Evolutionary conservation across 2,797 vertebrate genomes (phyloP).

Genomic region (Pseudochirops corinnae): DNA sequence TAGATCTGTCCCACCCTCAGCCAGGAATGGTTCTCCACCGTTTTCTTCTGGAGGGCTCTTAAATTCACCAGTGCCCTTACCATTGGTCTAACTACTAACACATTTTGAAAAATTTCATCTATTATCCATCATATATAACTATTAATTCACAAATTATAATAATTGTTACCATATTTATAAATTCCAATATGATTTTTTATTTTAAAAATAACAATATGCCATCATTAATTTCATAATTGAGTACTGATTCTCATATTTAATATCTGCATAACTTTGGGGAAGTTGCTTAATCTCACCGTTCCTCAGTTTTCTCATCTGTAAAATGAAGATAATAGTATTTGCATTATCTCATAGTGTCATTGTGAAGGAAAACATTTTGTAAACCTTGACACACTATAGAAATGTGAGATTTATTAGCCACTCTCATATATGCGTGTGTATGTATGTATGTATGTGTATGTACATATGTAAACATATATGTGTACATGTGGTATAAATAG

Average conservation of each 20-base stretch:
- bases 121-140: background rate
- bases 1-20: background rate
- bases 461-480: too few relatives aligned
- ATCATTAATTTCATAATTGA: background rate
- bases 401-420: background rate
- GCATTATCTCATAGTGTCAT: background rate
- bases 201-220: background rate
- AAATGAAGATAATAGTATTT: background rate
- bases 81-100: background rate
- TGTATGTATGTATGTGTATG: background rate
- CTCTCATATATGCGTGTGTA: background rate
- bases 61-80: background rate
- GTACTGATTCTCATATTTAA: background rate
- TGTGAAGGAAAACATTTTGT: background rate
- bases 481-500: background rate
- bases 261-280: background rate
- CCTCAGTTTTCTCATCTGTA: background rate
- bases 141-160: background rate
- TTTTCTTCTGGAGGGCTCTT: background rate
- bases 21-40: background rate
- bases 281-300: background rate
- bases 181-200: background rate
- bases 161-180: background rate
- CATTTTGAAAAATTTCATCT: background rate
- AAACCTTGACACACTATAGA: background rate